These are phyloP conservation scores for Porites divaricata DNA, from an alignment of 92 coral and sea anemone genomes.

Conservation along the genomic window DNA sequence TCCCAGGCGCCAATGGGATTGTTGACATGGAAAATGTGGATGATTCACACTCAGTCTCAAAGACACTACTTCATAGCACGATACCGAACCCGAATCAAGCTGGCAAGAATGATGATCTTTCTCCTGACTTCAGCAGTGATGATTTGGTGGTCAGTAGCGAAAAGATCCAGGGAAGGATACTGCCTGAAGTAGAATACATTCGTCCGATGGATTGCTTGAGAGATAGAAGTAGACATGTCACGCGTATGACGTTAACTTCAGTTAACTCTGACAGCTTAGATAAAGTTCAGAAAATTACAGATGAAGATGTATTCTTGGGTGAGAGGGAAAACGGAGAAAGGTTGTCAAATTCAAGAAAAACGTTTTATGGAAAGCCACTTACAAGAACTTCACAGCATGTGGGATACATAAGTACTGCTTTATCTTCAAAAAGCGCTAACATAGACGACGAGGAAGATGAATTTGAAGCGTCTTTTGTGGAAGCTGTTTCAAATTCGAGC, in stretches of 20 bases:
- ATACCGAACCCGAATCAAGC: background rate
- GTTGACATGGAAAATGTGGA: background rate
- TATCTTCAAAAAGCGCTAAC: background rate
- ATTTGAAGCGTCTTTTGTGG: slow-evolving; percentile 79
- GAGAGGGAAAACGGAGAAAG: background rate
- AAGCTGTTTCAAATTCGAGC: background rate
- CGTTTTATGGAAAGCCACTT: background rate
- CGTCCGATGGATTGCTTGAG: background rate
- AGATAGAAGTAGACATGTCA: background rate
- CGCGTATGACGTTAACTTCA: background rate
- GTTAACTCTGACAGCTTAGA: background rate
- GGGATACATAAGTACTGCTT: background rate
- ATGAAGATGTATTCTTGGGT: background rate
- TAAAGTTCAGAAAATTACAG: background rate
- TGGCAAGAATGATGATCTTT: background rate
- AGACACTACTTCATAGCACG: background rate
- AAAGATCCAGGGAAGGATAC: background rate
- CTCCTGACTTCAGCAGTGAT: background rate
- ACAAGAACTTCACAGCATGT: background rate
- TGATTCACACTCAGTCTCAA: background rate
- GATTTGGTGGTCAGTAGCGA: background rate
- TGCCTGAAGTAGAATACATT: background rate
- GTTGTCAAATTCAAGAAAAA: background rate
- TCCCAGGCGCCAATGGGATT: background rate
- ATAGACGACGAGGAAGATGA: slow-evolving; percentile 54